Evolutionary conservation across 2,888 invertebrate genomes (phyloP).

Genomic region (Ceriagrion tenellum): DNA sequence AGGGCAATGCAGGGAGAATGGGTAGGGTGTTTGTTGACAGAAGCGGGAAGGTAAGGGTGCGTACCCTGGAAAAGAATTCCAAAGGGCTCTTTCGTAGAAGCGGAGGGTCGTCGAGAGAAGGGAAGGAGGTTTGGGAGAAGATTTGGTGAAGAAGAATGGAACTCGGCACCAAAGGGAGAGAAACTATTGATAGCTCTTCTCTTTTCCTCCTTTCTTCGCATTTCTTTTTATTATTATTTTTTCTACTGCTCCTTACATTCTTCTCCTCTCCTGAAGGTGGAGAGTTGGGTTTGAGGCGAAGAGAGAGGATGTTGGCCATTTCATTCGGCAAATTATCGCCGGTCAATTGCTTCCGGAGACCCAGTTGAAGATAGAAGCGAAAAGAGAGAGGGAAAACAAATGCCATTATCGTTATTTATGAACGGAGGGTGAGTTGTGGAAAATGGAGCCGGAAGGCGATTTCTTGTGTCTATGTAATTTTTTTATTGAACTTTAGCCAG

Average conservation of each 20-base stretch:
- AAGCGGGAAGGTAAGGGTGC: no score
- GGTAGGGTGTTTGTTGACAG: neutral
- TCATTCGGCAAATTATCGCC: slow-evolving; percentile 53
- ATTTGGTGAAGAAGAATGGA: neutral
- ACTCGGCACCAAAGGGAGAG: neutral
- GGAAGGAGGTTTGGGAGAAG: neutral
- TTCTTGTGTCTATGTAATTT: neutral
- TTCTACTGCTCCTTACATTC: no score
- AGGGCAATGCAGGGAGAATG: no score
- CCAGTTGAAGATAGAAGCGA: no score
- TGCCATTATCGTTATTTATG: neutral
- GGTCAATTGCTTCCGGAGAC: slow-evolving; percentile 51
- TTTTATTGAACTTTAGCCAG: no score
- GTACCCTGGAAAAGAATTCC: neutral
- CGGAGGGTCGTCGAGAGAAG: neutral
- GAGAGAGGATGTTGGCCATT: slow-evolving; percentile 35
- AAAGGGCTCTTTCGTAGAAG: neutral
- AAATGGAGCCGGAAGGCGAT: no score
- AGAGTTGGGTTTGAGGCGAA: neutral
- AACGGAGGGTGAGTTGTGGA: neutral
- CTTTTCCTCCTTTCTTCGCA: neutral
- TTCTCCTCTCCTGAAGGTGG: neutral
- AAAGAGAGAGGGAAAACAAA: neutral
- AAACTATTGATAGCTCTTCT: slow-evolving; percentile 13
- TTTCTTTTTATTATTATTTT: no score